Conservation (phyloP, 2,888 invertebrate species). For the Sicus ferrugineus region DNA sequence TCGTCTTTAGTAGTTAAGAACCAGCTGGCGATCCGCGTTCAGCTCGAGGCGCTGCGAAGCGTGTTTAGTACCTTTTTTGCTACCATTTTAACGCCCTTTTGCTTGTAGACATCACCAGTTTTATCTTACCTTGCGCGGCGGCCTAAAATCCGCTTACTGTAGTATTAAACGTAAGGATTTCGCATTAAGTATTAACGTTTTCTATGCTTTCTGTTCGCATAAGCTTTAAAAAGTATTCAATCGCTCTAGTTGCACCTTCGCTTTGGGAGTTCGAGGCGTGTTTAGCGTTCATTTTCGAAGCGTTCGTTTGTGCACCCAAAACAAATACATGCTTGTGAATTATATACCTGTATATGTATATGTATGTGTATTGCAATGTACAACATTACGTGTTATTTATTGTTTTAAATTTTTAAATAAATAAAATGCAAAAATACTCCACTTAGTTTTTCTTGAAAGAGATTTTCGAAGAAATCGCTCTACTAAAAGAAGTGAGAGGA, state of each 20-base stretch:
- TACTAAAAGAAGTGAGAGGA: too few relatives aligned
- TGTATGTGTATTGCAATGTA: slow-evolving; percentile 8
- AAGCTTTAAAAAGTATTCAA: slow-evolving; percentile 23
- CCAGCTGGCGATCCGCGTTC: neutral
- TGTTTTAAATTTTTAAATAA: slow-evolving; percentile 30
- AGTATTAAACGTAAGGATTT: slow-evolving; percentile 3
- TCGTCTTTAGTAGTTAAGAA: neutral
- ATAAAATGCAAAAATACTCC: slow-evolving; percentile 27
- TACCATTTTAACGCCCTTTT: slow-evolving; percentile 1
- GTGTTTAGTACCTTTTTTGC: neutral
- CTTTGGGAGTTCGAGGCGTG: neutral
- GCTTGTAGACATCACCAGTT: slow-evolving; percentile 2
- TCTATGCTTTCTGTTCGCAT: neutral
- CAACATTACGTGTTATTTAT: slow-evolving; percentile 32
- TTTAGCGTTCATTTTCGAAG: neutral
- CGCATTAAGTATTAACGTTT: neutral
- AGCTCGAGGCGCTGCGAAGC: neutral
- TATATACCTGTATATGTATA: neutral
- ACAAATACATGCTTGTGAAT: slow-evolving; percentile 13
- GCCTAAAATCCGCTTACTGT: neutral
- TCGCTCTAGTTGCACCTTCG: slow-evolving; percentile 7
- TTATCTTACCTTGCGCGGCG: neutral
- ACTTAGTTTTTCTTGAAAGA: too few relatives aligned
- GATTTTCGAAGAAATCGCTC: too few relatives aligned
- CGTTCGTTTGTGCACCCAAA: slow-evolving; percentile 5